Evolutionary conservation across 2,888 invertebrate genomes (phyloP), one percentile per base, ranked within the genome.

Genomic region (Hydriomena furcata): DNA sequence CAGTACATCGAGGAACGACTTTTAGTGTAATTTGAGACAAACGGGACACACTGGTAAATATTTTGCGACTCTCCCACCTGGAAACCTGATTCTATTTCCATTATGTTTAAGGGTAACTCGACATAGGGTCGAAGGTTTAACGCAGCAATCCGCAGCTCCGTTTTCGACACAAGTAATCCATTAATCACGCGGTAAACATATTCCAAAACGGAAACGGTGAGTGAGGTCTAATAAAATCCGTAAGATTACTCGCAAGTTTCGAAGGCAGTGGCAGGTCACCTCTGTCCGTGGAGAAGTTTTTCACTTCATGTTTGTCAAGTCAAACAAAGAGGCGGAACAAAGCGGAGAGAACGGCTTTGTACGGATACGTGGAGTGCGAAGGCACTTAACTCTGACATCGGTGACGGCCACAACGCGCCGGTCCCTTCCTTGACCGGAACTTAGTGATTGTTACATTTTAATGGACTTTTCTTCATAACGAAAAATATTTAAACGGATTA

Each of bases 311-410:
- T 78, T 71, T 77, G 76, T 81, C 79, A 79, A 80, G 73, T 73
- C 80, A 82, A 82, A 89, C 88, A 88, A 89, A 86, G 84, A 84
- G 73, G 80, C 82, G 81, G 82, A 85, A 89, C 87, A 89, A 87
- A 84, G 85, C 80, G 73, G 82, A 79, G 83, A 87, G 86, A 84
- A 82, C 78, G 68, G 83, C 79, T 86, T 87, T 88, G 84, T 85
- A 76, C 70, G 73, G 79, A 76, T 75, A 80, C 73, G 78, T 75
- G 61, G 75, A 81, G 80, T 73, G 73, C 78, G 76, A 71, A 75
- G 76, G 68, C 84, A 88, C 86, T 88, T 83, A 82, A 72, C 82
- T 80, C 76, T 77, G 79, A 82, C 84, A 81, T 79, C 80, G 68
- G 69, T 70, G 75, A 69, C 69, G 71, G 66, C 64, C 71, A 69